Percentiles rank a stretch among this genome's conserved stretches.
These are phyloP conservation scores for Pristionchus arcanus DNA, from an alignment of 2,888 invertebrate genomes.

Conservation along the genomic window DNA sequence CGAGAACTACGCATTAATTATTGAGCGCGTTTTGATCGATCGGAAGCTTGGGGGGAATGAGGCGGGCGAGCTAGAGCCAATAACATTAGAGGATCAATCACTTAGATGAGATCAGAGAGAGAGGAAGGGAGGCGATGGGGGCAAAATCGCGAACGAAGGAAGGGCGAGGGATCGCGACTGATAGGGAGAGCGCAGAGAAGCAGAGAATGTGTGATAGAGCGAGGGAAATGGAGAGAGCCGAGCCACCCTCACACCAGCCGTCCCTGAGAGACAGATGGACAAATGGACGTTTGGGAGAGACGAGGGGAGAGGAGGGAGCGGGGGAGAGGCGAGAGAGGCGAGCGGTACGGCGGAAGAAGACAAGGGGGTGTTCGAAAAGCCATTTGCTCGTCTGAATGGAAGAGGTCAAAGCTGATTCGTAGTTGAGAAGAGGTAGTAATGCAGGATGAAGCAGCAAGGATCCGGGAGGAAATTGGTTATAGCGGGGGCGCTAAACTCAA, in stretches of 20 bases:
- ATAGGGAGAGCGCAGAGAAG: constrained; percentile 20
- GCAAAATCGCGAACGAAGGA: constrained; percentile 3
- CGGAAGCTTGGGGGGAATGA: not conserved
- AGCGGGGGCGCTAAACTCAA: not conserved
- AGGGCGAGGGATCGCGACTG: constrained; percentile 13
- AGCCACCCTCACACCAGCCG: constrained; percentile 41
- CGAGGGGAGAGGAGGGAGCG: not conserved
- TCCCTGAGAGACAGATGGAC: constrained; percentile 42
- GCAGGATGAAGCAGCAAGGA: not conserved
- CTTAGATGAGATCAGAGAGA: constrained; percentile 12
- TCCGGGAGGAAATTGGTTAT: not conserved
- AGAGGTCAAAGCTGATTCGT: not conserved
- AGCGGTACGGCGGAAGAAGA: not conserved
- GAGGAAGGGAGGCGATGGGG: not conserved
- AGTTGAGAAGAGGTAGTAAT: not conserved
- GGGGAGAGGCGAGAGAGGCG: not conserved
- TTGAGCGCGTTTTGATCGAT: constrained; percentile 22
- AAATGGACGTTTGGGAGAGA: constrained; percentile 25
- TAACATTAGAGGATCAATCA: constrained; percentile 39
- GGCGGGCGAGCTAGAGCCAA: not conserved
- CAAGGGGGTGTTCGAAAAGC: constrained; percentile 7
- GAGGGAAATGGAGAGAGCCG: constrained; percentile 2
- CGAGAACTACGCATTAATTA: not conserved
- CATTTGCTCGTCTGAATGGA: not conserved
- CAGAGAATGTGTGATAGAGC: not conserved